Evolutionary conservation across 1,140 invertebrate genomes (phyloP), one percentile per base, ranked within the genome.

Genomic region (Rhyacophila brunnea): DNA sequence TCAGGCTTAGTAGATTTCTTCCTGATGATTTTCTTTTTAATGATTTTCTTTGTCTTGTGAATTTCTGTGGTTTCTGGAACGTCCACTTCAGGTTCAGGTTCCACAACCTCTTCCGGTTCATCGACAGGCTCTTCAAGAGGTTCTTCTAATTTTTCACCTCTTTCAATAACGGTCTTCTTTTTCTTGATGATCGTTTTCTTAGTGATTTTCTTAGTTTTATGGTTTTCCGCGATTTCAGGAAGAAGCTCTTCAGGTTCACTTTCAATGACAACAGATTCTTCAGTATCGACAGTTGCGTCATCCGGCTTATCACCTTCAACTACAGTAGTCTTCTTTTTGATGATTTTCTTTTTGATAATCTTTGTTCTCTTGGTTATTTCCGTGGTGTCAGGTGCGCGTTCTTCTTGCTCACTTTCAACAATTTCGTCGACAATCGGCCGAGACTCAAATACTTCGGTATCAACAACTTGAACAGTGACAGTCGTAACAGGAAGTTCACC

Each of bases 131-230:
- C 52, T 68, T 62, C 53, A 61, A n/a, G n/a, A n/a, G 23, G 23
- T 28, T 28, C 63, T 34, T 66, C n/a, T n/a, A n/a, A n/a, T n/a
- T n/a, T n/a, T n/a, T n/a, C n/a, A n/a, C n/a, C 60, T 50, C 67
- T 9, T 28, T 28, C 23, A 28, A n/a, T 28, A 28, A n/a, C n/a
- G 23, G 23, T 3, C 23, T 28, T 59, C 14, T 64, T 51, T 32
- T 64, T 54, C 11, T 68, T 36, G 58, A 68, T 67, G 50, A 66
- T 68, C 6, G 67, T 51, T 57, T 67, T 71, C 47, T 72, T 65
- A 43, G 68, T 65, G 13, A 66, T 68, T 56, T 68, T 71, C 42
- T 68, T 67, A 10, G 59, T 65, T 11, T 15, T 40, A n/a, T n/a
- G n/a, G n/a, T n/a, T n/a, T n/a, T n/a, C n/a, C 38, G 15, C 5